These are phyloP conservation scores for Neria commutata DNA, from an alignment of 2,888 invertebrate genomes.

Conservation along the genomic window DNA sequence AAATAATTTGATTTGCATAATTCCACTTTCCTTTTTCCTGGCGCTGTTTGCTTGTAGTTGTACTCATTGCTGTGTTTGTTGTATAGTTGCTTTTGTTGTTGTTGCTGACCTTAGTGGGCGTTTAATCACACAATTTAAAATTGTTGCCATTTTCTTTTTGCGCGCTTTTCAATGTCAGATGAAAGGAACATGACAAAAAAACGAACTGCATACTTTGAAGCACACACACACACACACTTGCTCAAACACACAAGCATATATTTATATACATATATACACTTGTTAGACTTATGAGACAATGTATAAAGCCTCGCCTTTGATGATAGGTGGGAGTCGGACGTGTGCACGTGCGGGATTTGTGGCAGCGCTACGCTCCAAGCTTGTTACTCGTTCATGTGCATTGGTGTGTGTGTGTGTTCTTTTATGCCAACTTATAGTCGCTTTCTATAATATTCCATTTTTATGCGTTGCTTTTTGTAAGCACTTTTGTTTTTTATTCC, in stretches of 20 bases:
- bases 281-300: no score
- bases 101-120: no score
- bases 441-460: conserved; percentile 17
- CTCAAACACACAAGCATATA: conserved; percentile 12
- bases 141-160: no score
- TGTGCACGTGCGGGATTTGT: not conserved
- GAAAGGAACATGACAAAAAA: no score
- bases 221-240: not conserved
- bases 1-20: conserved; percentile 57
- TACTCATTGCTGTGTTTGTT: conserved; percentile 18
- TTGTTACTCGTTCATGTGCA: not conserved
- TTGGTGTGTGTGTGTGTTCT: conserved; percentile 17
- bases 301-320: no score
- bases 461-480: no score
- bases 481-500: no score
- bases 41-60: conserved; percentile 42
- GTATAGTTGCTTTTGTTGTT: not conserved
- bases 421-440: conserved; percentile 27
- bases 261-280: conserved; percentile 2
- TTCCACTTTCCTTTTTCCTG: no score
- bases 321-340: not conserved
- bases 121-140: no score
- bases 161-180: no score
- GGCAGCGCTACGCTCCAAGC: no score
- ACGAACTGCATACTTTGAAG: no score